Evolutionary conservation across 2,797 vertebrate species (phyloP).

Genomic region (Pseudomugil gertrudae): DNA sequence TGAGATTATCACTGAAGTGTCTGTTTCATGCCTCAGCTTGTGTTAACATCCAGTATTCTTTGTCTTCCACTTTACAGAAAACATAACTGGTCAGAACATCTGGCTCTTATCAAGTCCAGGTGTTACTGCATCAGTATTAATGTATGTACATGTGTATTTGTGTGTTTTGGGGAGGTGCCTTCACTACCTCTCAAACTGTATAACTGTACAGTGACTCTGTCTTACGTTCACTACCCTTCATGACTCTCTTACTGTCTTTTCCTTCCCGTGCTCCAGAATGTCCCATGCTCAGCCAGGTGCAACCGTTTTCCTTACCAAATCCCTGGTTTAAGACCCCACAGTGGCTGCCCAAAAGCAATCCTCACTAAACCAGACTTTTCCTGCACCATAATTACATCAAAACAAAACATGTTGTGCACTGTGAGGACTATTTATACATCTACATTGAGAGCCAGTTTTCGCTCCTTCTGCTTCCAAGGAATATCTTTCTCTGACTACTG

Average conservation of each 20-base stretch:
- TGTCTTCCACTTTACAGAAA: conserved; percentile 67
- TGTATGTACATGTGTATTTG: conserved; percentile 2
- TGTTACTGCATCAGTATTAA: conserved; percentile 56
- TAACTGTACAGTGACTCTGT: conserved; percentile 2
- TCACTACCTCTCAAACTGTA: conserved; percentile 14
- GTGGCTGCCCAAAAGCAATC: conserved; percentile 68
- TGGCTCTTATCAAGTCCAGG: conserved; percentile 74
- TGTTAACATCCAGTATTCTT: conserved; percentile 46
- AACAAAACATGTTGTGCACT: conserved; percentile 78
- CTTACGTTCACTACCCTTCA: conserved; percentile 16
- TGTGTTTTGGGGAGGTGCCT: conserved; percentile 9
- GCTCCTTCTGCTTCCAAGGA: conserved; percentile 74
- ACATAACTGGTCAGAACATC: conserved; percentile 68
- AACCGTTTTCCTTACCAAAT: conserved; percentile 69
- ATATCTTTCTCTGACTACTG: conserved; percentile 67
- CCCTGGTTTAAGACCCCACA: conserved; percentile 65
- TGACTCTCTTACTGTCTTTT: conserved; percentile 19
- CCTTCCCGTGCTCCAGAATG: conserved; percentile 35
- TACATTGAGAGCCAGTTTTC: conserved; percentile 70
- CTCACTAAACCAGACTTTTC: conserved; percentile 71
- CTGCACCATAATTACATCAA: conserved; percentile 78
- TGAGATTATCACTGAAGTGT: conserved; percentile 61
- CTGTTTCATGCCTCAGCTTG: conserved; percentile 46
- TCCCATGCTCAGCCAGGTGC: conserved; percentile 70
- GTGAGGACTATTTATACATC: conserved; percentile 77